Evolutionary conservation across 1,140 invertebrate species (phyloP), one percentile per base, ranked within the genome.

Genomic region (Musca domestica): DNA sequence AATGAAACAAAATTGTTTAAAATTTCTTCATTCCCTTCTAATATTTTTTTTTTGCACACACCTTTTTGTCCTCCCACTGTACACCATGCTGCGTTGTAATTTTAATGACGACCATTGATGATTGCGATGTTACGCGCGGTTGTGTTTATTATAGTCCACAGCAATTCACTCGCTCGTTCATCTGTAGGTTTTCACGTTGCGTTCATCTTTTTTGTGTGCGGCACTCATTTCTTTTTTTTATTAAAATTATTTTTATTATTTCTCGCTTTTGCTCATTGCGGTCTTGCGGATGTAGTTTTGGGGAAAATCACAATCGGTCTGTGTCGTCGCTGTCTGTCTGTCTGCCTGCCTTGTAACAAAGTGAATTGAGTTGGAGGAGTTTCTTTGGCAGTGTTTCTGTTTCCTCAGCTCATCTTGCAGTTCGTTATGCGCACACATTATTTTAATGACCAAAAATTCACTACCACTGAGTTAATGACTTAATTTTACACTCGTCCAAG

Each of bases 401-500:
- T 5, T 9, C 6, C 34, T 12, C 34, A 12, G 4, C 34, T 41
- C 34, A 41, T 41, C 34, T 41, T 41, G 10, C 20, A n/a, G 17
- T 10, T 56, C 34, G 52, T 56, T 27, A 23, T 56, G 25, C 25
- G 52, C 23, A 56, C 52, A 56, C 52, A 56, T 56, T 56, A 56
- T 27, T 56, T 56, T 56, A 27, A 56, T 56, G 25, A 25, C 23
- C 52, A 27, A 56, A 56, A 56, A 56, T 56, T 56, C 52, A 56
- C 52, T 56, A 41, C 34, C 52, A 56, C 52, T 56, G 12, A 56
- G 14, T 56, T 56, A 56, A 56, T 56, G 52, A 56, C 52, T 56
- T 56, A 56, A 56, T 56, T 56, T 56, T 56, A 56, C 52, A 56
- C 52, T 56, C 52, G 52, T 56, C 52, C 52, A 56, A 56, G 34